Evolutionary conservation across 1,140 invertebrate genomes (phyloP), one percentile per base, ranked within the genome.

Genomic region (Limonius californicus): DNA sequence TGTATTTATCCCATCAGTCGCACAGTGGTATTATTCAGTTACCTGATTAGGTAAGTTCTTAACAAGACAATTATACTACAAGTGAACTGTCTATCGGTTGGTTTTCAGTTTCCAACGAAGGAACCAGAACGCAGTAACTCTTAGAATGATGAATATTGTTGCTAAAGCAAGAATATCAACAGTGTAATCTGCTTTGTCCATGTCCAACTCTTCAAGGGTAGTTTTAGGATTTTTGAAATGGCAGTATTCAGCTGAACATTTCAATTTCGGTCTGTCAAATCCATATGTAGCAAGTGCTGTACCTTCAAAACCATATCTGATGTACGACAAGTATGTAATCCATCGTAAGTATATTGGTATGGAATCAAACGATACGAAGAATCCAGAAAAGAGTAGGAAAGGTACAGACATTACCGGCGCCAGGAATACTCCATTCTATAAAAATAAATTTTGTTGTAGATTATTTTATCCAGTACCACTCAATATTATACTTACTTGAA

Each of bases 301-400:
- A 14, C 93, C 92, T 80, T 98, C 95, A 76, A 98, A 98, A 16
- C 94, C 91, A 73, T 97, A 98, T 74, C 95, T 84, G 59, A 97
- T 94, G 76, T 98, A 98, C 9, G 93, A 95, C 0, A 96, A 79
- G 77, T 97, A 98, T 0, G 95, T 96, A 62, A 98, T 90, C 94
- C 95, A 98, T 63, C 94, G 84, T 43, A 99, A 81, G 74, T 97
- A 98, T 2, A 91, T 85, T 0, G 96, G 96, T 67, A 99, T 98
- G 0, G 94, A 94, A 72, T 96, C 92, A 77, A 98, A 95, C 62
- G 93, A 96, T 15, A 98, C 95, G 78, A 98, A 98, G 85, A 98
- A 98, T 9, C 95, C 96, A 54, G 90, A 92, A 81, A 95, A 99
- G 11, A 98, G 80, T 11, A 98, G 81, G 78, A 98, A 94, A 16